Evolutionary conservation across 2,797 vertebrate species (phyloP).

Genomic region (Hippopotamyrus pictus): DNA sequence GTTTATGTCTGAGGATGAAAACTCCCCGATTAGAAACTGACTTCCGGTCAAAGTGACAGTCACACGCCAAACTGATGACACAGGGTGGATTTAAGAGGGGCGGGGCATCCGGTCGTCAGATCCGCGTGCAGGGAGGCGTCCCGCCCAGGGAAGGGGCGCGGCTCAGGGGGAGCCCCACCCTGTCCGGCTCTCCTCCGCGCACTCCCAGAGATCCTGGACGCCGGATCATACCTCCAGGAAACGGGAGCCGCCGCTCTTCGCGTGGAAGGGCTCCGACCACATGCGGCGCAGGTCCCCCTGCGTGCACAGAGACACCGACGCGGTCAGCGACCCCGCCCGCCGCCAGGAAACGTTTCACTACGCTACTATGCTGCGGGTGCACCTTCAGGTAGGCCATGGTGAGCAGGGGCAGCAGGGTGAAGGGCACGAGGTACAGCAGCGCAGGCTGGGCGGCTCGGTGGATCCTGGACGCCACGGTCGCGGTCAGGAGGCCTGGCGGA

Average conservation of each 20-base stretch:
- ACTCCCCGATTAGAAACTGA: constrained; percentile 4
- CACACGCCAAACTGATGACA: not conserved
- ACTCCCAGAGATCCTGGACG: constrained; percentile 49
- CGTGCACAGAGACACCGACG: not conserved
- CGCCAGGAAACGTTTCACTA: not conserved
- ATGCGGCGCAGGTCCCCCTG: constrained; percentile 96
- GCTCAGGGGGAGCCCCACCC: constrained; percentile 56
- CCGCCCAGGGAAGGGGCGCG: constrained; percentile 50
- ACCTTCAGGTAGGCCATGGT: constrained; percentile 99
- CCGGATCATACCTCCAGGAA: constrained; percentile 98
- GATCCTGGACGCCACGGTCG: constrained; percentile 95
- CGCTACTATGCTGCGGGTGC: constrained; percentile 13
- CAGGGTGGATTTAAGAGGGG: constrained; percentile 27
- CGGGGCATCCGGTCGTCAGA: constrained; percentile 50
- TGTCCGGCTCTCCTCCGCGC: constrained; percentile 44
- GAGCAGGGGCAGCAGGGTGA: constrained; percentile 97
- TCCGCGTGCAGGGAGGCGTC: constrained; percentile 45
- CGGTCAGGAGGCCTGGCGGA: constrained; percentile 82
- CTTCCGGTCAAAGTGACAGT: constrained; percentile 4
- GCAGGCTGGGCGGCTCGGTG: constrained; percentile 96
- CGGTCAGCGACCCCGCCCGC: not conserved
- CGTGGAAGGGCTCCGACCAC: constrained; percentile 98
- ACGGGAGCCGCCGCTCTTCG: constrained; percentile 89
- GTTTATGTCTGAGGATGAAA: not conserved
- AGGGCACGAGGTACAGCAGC: constrained; percentile 96